Evolutionary conservation across 2,113 vertebrate species (phyloP), one percentile per base, ranked within the genome.

Genomic region (Caranx ignobilis): DNA sequence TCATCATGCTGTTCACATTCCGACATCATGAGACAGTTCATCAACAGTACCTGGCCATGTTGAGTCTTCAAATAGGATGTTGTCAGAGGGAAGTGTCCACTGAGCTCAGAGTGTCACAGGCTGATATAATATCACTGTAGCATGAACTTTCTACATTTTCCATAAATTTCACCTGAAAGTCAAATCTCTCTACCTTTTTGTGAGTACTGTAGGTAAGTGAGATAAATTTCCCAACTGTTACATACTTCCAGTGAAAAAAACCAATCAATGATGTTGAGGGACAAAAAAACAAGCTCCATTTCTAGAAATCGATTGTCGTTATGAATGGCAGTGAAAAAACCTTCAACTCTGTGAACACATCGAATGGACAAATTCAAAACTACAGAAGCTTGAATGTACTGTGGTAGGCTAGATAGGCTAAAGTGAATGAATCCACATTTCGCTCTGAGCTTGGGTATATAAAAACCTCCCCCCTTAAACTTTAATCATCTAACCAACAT

Each of bases 391-490:
- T 55, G 11, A 57, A 3, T 57, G 6, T 71, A 31, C 68, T 47
- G 15, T 34, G 43, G 26, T 26, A 26, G 26, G 26, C 26, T 26
- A 70, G 34, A 37, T n/a, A 63, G 62, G 41, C 45, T 56, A 16
- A 63, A 65, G 56, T 73, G 11, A 61, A 41, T 6, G n/a, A 55
- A 65, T 64, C 4, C 59, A 35, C 18, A 13, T 15, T 35, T 6
- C 32, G 73, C 47, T 45, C n/a, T 37, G 43, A 10, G 43, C 45
- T 45, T 12, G 50, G 19, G 45, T 59, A 84, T 87, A 56, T 69
- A 59, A 0, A n/a, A 75, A 62, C 59, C 64, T 43, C 63, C 37
- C 41, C 4, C 39, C 39, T 34, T 68, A 34, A 73, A 62, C 39
- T 37, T 0, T 16, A 41, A 54, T 54, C 19, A 2, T 1, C 0